Base-by-base conservation (phyloP, 2,888 invertebrate species). In the Junonia oenone region DNA sequence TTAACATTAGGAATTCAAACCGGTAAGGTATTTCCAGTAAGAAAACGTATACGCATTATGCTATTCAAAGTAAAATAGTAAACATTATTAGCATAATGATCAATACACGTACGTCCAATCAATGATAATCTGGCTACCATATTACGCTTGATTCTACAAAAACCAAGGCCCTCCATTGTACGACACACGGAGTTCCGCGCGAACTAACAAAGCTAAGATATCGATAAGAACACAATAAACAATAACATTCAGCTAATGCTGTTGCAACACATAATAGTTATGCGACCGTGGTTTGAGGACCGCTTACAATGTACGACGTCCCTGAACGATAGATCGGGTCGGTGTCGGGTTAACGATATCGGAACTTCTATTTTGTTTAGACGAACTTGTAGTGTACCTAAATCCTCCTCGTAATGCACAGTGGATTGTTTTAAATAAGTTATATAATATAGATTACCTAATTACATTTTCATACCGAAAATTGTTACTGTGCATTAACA, bases 161-260 rank as follows among this genome's bases (percentile, higher is more conserved):
- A 87, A 85, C 75, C 78, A 78, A 84, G 81, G 78, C 68, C 73
- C 81, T 50, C 56, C 66, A 86, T 86, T 87, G 87, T 85, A 67
- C 69, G 59, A 55, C 48, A 52, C 56, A 61, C 62, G 62, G 56
- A 57, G 76, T 74, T 76, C 75, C 75, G 73, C 71, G 73, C 73
- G 71, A 69, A 73, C 74, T 67, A 75, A 78, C 78, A 81, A 78
- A 78, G 80, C 72, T 58, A 60, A 81, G 76, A 81, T 80, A 84
- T 83, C 82, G 85, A 88, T 88, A 87, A 86, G 84, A 87, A 88
- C 71, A 89, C 89, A 90, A 90, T 89, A 85, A 86, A 90, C 89
- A 89, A 90, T 88, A 88, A 87, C 85, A 83, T 72, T 78, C 76
- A 72, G 69, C 71, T 78, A 78, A 78, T 78, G 75, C 77, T 63